A percentile compares a stretch with the other conserved stretches of the same genome.
phyloP scores from a whole-genome alignment of 2,113 vertebrate genomes.

The Aleadryas rufinucha region DNA sequence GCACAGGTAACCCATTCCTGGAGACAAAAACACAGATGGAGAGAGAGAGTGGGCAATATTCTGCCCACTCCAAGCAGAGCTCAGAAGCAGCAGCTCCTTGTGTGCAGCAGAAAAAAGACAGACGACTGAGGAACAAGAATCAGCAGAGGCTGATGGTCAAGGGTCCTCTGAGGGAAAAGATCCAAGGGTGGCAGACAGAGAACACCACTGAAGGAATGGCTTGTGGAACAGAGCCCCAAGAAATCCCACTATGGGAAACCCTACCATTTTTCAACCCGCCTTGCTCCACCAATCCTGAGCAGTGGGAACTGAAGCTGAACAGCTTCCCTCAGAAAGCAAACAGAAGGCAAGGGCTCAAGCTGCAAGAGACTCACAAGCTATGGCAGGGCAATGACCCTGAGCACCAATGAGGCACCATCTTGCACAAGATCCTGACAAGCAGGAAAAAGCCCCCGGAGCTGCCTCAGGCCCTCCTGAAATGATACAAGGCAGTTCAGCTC shows the following conservation, averaged over 20 bases:
- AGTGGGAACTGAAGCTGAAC: background rate
- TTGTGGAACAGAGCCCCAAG: background rate
- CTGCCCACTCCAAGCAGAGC: background rate
- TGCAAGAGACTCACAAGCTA: background rate
- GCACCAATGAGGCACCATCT: background rate
- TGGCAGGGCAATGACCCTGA: background rate
- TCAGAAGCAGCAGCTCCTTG: background rate
- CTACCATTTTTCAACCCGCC: background rate
- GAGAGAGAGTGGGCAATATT: background rate
- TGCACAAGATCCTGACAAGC: constrained; percentile 15
- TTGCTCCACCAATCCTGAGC: background rate
- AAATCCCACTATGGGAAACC: background rate
- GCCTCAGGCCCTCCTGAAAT: background rate
- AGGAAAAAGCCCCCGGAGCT: background rate
- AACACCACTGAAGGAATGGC: fast-evolving
- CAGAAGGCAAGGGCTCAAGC: background rate
- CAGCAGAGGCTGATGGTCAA: background rate
- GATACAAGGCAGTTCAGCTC: background rate
- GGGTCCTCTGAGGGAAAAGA: background rate
- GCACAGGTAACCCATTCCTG: background rate
- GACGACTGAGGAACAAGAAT: background rate
- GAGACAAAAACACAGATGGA: background rate
- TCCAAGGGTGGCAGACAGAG: background rate
- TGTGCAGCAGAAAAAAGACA: background rate
- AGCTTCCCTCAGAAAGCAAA: background rate